Evolutionary conservation across 2,113 vertebrate species (phyloP).

Genomic region (Litocranius walleri): DNA sequence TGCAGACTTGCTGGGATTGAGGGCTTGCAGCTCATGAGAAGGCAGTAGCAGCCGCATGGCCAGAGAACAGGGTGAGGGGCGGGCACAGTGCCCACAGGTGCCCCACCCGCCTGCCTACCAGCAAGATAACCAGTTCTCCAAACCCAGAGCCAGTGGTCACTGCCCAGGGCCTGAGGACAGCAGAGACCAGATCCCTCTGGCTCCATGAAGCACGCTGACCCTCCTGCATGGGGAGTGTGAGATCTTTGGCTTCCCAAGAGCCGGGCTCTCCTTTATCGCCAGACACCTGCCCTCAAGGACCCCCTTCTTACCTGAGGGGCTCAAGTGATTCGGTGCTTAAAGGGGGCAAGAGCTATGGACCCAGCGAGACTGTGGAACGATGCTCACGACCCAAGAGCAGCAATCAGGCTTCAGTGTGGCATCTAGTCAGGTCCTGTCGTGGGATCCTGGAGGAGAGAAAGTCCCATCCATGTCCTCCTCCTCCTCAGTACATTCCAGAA

Average conservation of each 20-base stretch:
- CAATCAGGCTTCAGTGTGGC: neutral
- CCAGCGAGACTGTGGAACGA: neutral
- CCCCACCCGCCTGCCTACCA: accelerated
- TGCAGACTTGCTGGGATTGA: neutral
- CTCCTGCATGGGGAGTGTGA: neutral
- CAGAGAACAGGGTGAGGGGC: neutral
- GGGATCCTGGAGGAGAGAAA: neutral
- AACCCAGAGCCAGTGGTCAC: neutral
- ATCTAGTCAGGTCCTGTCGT: neutral
- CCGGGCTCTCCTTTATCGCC: neutral
- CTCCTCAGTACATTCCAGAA: neutral
- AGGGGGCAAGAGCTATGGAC: neutral
- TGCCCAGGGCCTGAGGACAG: neutral
- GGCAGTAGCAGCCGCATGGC: neutral
- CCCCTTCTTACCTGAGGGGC: neutral
- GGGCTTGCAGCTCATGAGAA: neutral
- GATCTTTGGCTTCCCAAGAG: neutral
- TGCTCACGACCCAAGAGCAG: neutral
- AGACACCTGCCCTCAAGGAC: neutral
- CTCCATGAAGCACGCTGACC: neutral
- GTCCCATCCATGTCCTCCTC: neutral
- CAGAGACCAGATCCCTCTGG: neutral
- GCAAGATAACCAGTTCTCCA: neutral
- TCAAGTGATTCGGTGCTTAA: neutral
- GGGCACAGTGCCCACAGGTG: accelerated